Evolutionary conservation across 30 jellyfish, hydroid and myxozoan species (phyloP).

Genomic region (Turritopsis dohrnii): DNA sequence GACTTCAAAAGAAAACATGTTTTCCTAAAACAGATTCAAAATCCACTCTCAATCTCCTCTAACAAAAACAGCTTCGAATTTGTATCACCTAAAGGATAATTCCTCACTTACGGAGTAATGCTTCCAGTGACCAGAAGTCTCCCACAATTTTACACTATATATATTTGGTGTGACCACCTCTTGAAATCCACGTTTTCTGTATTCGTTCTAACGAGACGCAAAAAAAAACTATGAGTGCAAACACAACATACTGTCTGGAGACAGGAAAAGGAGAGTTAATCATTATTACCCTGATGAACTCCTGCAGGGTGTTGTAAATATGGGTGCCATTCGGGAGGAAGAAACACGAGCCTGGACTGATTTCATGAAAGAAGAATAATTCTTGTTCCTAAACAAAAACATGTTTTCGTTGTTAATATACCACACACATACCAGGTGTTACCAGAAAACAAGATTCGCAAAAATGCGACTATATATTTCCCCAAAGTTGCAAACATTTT

Average conservation of each 20-base stretch:
- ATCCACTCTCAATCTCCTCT: background rate
- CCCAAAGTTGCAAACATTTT: no score
- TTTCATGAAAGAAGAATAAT: constrained; percentile 78
- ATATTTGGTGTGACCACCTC: constrained; percentile 93
- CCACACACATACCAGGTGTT: background rate
- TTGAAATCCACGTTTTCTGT: constrained; percentile 76
- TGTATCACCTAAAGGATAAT: background rate
- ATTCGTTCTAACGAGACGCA: constrained; percentile 44
- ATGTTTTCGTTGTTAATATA: background rate
- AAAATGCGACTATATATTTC: no score
- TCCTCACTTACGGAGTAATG: constrained; percentile 63
- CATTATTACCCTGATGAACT: constrained; percentile 68
- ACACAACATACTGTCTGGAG: background rate
- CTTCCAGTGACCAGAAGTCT: constrained; percentile 98
- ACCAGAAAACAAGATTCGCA: no score
- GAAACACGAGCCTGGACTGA: constrained; percentile 95
- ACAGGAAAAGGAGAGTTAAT: background rate
- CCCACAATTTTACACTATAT: constrained; percentile 85
- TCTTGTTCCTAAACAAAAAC: constrained; percentile 66
- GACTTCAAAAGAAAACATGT: constrained; percentile 92
- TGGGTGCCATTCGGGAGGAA: constrained; percentile 93
- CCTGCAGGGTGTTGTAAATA: constrained; percentile 79
- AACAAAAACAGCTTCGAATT: background rate
- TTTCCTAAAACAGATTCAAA: constrained; percentile 37
- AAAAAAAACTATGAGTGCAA: background rate